Conservation (phyloP, 2,113 vertebrate genomes). For the Columbina picui region DNA sequence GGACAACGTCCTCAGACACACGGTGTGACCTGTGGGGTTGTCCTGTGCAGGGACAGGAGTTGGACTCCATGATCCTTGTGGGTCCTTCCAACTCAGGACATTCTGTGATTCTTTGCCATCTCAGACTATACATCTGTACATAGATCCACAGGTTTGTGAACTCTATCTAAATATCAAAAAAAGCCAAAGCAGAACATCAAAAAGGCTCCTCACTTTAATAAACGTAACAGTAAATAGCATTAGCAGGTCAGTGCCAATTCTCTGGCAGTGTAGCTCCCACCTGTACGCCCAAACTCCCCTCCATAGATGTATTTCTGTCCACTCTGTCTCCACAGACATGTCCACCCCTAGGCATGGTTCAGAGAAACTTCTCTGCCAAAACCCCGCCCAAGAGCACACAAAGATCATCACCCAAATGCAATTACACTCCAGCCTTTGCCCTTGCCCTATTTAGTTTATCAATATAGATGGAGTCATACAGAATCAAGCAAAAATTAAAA, state of each 20-base stretch:
- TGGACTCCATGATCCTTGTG: too few species aligned
- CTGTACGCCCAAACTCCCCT: not conserved
- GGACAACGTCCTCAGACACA: too few species aligned
- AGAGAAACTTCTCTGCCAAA: not conserved
- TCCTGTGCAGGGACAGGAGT: too few species aligned
- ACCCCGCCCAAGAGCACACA: not conserved
- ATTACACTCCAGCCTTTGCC: not conserved
- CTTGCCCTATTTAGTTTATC: not conserved
- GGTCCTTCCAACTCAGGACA: too few species aligned
- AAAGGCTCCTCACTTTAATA: not conserved
- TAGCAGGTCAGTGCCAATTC: not conserved
- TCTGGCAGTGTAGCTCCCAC: not conserved
- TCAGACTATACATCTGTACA: not conserved
- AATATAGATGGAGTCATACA: not conserved
- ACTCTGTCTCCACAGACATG: not conserved
- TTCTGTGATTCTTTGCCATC: not conserved
- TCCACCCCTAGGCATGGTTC: not conserved
- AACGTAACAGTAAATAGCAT: not conserved
- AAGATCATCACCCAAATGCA: not conserved
- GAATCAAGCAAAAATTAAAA: not conserved
- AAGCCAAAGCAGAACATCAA: not conserved
- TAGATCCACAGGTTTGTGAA: accelerated
- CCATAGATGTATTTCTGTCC: not conserved
- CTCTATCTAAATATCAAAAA: not conserved
- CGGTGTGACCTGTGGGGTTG: too few species aligned